Conservation (phyloP, 1,140 invertebrate genomes). For the Drosophila hydei region DNA sequence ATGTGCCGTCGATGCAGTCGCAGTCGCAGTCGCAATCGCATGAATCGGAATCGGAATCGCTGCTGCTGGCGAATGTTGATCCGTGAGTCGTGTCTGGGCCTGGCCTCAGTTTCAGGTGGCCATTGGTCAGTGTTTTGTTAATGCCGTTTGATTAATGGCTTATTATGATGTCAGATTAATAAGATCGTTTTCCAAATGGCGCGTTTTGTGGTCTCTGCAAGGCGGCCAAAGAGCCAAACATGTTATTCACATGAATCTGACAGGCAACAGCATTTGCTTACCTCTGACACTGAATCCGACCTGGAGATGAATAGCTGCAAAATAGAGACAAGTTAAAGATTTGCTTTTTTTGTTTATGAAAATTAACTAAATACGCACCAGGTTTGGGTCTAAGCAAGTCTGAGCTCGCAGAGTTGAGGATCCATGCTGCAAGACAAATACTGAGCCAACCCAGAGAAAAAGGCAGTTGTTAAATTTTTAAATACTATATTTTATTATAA, state of each 20-base stretch:
- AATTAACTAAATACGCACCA: background rate
- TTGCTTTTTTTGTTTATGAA: background rate
- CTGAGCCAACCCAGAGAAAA: background rate
- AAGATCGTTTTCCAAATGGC: conserved; percentile 81
- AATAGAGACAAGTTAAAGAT: conserved; percentile 10
- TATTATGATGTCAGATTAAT: conserved; percentile 84
- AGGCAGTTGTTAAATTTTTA: conserved; percentile 64
- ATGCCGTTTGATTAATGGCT: conserved; percentile 78
- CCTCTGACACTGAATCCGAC: conserved; percentile 22
- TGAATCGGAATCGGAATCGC: background rate
- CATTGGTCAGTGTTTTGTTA: conserved; percentile 73
- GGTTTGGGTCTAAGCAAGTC: background rate
- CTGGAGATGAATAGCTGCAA: background rate
- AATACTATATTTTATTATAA: conserved; percentile 84
- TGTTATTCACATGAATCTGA: conserved; percentile 43
- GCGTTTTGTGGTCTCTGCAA: conserved; percentile 24
- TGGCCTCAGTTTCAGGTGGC: conserved; percentile 63
- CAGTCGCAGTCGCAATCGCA: conserved; percentile 5
- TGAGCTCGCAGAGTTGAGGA: background rate
- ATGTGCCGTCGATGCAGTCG: conserved; percentile 30
- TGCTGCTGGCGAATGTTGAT: conserved; percentile 40
- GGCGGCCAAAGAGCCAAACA: conserved; percentile 29
- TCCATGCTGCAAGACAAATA: conserved; percentile 1
- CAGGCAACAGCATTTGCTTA: conserved; percentile 34
- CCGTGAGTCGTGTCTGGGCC: conserved; percentile 50